Evolutionary conservation across 2,113 vertebrate species (phyloP).

Genomic region (Anser cygnoides): DNA sequence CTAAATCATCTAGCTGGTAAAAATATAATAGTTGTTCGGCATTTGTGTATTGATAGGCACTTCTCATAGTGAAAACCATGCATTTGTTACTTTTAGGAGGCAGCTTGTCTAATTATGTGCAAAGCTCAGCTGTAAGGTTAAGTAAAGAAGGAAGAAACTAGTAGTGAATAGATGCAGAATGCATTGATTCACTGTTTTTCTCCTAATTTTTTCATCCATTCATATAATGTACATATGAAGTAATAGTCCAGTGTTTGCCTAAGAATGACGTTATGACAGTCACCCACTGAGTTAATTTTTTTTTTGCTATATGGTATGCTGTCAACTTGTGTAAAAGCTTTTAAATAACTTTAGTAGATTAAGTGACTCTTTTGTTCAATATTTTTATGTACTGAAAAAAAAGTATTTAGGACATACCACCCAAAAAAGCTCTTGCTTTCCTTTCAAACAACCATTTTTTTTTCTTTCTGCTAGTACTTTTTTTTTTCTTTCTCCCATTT

Average conservation of each 20-base stretch:
- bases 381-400: neutral
- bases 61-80: neutral
- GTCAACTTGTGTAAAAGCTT: neutral
- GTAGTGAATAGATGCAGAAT: conserved; percentile 20
- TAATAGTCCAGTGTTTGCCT: neutral
- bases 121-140: conserved; percentile 3
- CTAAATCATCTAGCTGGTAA: neutral
- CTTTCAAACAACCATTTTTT: neutral
- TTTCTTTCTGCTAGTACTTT: neutral
- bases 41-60: neutral
- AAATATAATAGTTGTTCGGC: neutral
- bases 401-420: neutral
- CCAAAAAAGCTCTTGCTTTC: neutral
- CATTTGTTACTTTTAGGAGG: neutral
- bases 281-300: neutral
- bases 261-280: neutral
- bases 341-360: neutral
- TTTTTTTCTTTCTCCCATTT: neutral
- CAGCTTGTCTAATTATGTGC: conserved; percentile 31
- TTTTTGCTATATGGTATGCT: neutral
- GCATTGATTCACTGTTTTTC: neutral
- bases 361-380: no score
- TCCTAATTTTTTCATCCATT: neutral
- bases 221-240: neutral
- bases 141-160: conserved; percentile 19